A percentile compares a stretch with the other conserved stretches of the same genome.
These are phyloP conservation scores for Sitta carolinensis DNA, from an alignment of 2,797 vertebrate genomes.

Conservation along the genomic window DNA sequence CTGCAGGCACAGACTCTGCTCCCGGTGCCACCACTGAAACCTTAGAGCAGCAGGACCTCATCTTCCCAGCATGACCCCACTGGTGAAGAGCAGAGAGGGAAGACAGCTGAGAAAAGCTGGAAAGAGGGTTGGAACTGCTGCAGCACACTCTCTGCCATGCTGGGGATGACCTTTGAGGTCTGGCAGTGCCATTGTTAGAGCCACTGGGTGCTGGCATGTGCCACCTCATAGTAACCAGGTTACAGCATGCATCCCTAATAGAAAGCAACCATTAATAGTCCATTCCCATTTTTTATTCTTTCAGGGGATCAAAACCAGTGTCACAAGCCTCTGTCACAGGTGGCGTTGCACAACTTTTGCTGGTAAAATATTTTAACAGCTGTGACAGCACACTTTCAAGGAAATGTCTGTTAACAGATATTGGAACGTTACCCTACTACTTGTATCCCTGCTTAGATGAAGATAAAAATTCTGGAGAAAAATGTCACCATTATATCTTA, in stretches of 20 bases:
- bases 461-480: background rate
- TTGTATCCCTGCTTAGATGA: background rate
- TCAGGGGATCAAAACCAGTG: background rate
- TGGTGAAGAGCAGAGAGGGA: background rate
- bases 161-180: background rate
- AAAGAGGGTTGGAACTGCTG: background rate
- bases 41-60: background rate
- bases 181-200: background rate
- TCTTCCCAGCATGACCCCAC: background rate
- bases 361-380: background rate
- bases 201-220: background rate
- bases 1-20: background rate
- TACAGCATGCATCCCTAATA: background rate
- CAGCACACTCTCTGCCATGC: background rate
- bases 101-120: background rate
- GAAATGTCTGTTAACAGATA: background rate
- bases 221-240: background rate
- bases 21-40: background rate
- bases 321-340: background rate
- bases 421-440: background rate
- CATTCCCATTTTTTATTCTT: background rate
- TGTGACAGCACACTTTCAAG: background rate
- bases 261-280: background rate
- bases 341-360: background rate
- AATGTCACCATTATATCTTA: background rate